Evolutionary conservation across 2,113 vertebrate species (phyloP).

Genomic region (Columba livia): DNA sequence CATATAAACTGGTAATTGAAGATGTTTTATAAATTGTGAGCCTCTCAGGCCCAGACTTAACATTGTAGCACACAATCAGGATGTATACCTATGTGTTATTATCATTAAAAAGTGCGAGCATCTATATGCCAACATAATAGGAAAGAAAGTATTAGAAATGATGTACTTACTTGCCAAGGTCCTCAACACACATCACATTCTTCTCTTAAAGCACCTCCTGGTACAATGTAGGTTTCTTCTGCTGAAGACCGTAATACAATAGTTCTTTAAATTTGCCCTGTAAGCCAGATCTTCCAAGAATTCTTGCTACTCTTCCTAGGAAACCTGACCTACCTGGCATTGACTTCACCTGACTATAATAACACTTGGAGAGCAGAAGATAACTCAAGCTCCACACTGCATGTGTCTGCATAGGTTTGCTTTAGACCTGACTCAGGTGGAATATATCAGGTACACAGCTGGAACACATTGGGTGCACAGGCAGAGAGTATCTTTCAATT

Average conservation of each 20-base stretch:
- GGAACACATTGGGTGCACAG: neutral
- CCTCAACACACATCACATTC: neutral
- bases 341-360: rapidly evolving
- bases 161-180: neutral
- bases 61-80: neutral
- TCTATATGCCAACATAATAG: neutral
- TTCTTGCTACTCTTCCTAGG: neutral
- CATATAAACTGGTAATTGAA: neutral
- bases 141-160: neutral
- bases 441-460: neutral
- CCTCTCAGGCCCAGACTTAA: neutral
- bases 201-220: neutral
- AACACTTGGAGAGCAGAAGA: neutral
- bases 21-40: neutral
- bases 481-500: neutral
- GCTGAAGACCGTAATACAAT: neutral
- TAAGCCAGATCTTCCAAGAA: neutral
- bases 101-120: neutral
- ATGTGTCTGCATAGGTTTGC: rapidly evolving
- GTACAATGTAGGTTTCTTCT: neutral
- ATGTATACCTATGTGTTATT: neutral
- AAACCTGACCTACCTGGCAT: rapidly evolving
- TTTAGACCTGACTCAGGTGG: neutral
- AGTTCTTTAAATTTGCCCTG: neutral
- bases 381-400: rapidly evolving